Percentiles rank a stretch among this genome's conserved stretches.
These are phyloP conservation scores for Metridium senile DNA, from an alignment of 92 coral and sea anemone species.

Conservation along the genomic window DNA sequence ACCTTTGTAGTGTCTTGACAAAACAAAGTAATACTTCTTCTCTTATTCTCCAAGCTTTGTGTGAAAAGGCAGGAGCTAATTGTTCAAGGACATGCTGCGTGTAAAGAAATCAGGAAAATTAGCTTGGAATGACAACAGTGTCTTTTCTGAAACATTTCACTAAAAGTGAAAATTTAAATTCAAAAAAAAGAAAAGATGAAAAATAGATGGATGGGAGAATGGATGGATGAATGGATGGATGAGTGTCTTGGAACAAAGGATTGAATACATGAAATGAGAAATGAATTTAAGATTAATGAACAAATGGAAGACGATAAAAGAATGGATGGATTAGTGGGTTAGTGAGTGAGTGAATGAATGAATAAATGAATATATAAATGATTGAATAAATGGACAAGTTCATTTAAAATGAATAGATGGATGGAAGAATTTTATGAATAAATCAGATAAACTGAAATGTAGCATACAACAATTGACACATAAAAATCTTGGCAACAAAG, in stretches of 20 bases:
- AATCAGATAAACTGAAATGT: too few relatives aligned
- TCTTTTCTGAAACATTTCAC: too few relatives aligned
- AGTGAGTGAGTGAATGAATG: background rate
- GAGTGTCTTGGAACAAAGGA: background rate
- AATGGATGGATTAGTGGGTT: background rate
- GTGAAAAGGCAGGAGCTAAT: slow-evolving; percentile 84
- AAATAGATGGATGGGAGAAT: background rate
- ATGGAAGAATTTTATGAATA: background rate
- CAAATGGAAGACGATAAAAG: background rate
- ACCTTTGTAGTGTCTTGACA: slow-evolving; percentile 79
- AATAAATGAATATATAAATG: background rate
- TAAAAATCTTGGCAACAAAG: too few relatives aligned
- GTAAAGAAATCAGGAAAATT: background rate
- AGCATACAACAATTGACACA: too few relatives aligned
- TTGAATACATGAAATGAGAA: background rate
- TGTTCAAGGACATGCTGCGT: slow-evolving; percentile 91
- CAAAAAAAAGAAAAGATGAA: too few relatives aligned
- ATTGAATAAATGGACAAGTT: background rate
- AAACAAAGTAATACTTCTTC: slow-evolving; percentile 90
- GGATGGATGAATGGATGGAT: background rate
- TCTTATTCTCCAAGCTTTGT: slow-evolving; percentile 98
- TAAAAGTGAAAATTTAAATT: too few relatives aligned
- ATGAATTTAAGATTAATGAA: background rate
- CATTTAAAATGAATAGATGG: background rate
- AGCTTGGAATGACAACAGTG: too few relatives aligned